These are phyloP conservation scores for Chionis minor DNA, from an alignment of 2,113 vertebrate species.

Conservation along the genomic window DNA sequence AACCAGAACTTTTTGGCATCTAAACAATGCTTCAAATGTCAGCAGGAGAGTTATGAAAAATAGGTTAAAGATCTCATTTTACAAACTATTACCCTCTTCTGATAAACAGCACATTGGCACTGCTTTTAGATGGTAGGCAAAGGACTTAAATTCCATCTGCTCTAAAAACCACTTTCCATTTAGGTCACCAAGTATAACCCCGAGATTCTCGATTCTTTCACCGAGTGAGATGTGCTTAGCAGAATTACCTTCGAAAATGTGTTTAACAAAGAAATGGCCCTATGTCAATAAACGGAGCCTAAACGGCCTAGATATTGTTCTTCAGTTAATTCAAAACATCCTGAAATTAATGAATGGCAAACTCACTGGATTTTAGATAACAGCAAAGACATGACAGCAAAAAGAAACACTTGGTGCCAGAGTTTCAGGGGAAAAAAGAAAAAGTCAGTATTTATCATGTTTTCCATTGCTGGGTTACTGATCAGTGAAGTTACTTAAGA, in stretches of 20 bases:
- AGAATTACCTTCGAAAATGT: not conserved
- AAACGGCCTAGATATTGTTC: not conserved
- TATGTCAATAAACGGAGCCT: not conserved
- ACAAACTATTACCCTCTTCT: not conserved
- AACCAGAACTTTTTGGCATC: not conserved
- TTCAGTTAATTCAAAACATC: not conserved
- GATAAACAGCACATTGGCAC: not conserved
- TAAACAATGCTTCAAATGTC: not conserved
- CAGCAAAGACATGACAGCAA: not conserved
- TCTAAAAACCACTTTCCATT: not conserved
- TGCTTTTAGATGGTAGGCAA: not conserved
- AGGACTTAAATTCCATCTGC: not conserved
- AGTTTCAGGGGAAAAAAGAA: not conserved
- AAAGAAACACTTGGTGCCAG: not conserved
- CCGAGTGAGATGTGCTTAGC: rapidly evolving
- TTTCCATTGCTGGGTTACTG: not conserved
- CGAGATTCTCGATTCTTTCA: not conserved
- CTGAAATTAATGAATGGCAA: not conserved
- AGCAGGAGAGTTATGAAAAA: not conserved
- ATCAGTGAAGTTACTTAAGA: not conserved
- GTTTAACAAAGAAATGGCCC: not conserved
- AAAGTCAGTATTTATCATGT: not conserved
- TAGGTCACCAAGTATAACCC: not conserved
- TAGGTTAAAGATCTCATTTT: not conserved
- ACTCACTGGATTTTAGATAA: not conserved